These are phyloP conservation scores for Eupithecia centaureata DNA, from an alignment of 2,888 invertebrate species.

Conservation along the genomic window DNA sequence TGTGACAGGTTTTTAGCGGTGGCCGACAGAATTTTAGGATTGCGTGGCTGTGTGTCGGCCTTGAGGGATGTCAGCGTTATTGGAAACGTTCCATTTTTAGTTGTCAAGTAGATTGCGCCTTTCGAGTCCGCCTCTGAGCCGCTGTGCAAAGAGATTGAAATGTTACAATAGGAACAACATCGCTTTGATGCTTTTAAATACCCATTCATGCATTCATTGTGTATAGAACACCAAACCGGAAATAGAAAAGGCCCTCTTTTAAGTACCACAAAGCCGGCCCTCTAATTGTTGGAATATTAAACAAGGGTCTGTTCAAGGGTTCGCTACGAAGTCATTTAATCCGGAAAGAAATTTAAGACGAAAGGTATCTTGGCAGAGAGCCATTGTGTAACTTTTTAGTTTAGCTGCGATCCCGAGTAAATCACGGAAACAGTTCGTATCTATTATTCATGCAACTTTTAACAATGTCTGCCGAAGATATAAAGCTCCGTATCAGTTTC, in stretches of 20 bases:
- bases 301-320: slow-evolving; percentile 48
- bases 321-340: slow-evolving; percentile 52
- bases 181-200: neutral
- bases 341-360: slow-evolving; percentile 51
- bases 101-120: slow-evolving; percentile 81
- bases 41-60: slow-evolving; percentile 62
- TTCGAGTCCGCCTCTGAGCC: slow-evolving; percentile 66
- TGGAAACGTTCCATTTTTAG: slow-evolving; percentile 81
- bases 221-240: slow-evolving; percentile 16
- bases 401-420: slow-evolving; percentile 50
- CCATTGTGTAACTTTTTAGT: slow-evolving; percentile 59
- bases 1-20: slow-evolving; percentile 67
- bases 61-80: slow-evolving; percentile 75
- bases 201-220: neutral
- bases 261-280: slow-evolving; percentile 31
- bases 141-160: slow-evolving; percentile 56
- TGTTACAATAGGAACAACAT: slow-evolving; percentile 18
- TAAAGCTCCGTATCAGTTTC: slow-evolving; percentile 28
- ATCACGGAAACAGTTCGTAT: slow-evolving; percentile 34
- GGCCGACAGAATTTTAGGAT: slow-evolving; percentile 69
- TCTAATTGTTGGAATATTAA: slow-evolving; percentile 67
- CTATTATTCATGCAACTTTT: slow-evolving; percentile 45
- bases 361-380: slow-evolving; percentile 60
- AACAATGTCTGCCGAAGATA: slow-evolving; percentile 28
- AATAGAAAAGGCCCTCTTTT: slow-evolving; percentile 15